Percentiles rank a stretch among this genome's conserved stretches.
Conservation (phyloP, 2,797 vertebrate genomes). For the Orestias chungarensis region DNA sequence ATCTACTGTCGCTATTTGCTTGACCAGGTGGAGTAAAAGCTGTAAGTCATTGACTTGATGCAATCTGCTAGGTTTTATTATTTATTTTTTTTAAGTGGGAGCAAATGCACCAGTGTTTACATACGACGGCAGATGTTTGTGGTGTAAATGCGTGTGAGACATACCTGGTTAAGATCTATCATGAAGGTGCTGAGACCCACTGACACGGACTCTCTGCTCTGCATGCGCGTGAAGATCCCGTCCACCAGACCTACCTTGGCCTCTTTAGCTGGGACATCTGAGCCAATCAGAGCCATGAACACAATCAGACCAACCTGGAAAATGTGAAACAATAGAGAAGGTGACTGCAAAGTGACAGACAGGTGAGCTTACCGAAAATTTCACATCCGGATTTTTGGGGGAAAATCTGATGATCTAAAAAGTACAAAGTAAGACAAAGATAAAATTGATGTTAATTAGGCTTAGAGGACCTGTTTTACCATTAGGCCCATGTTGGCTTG, state of each 20-base stretch:
- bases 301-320: slow-evolving; percentile 92
- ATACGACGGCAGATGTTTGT: slow-evolving; percentile 40
- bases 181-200: slow-evolving; percentile 96
- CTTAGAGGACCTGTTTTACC: neutral
- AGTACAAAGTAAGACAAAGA: neutral
- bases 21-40: too few relatives aligned
- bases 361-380: neutral
- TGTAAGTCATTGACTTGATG: too few relatives aligned
- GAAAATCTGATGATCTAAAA: neutral
- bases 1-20: too few relatives aligned
- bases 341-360: neutral
- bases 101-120: slow-evolving; percentile 80
- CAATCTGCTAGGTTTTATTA: too few relatives aligned
- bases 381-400: neutral
- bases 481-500: neutral
- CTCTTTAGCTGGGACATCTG: slow-evolving; percentile 91
- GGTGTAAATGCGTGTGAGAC: neutral
- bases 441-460: neutral
- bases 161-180: slow-evolving; percentile 95
- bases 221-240: slow-evolving; percentile 93
- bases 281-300: slow-evolving; percentile 96
- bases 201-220: slow-evolving; percentile 94
- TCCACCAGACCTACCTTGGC: slow-evolving; percentile 92
- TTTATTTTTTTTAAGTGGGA: slow-evolving; percentile 82
- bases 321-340: slow-evolving; percentile 22